Base-by-base conservation (phyloP, 2,113 vertebrate species). In the Spheniscus mendiculus region DNA sequence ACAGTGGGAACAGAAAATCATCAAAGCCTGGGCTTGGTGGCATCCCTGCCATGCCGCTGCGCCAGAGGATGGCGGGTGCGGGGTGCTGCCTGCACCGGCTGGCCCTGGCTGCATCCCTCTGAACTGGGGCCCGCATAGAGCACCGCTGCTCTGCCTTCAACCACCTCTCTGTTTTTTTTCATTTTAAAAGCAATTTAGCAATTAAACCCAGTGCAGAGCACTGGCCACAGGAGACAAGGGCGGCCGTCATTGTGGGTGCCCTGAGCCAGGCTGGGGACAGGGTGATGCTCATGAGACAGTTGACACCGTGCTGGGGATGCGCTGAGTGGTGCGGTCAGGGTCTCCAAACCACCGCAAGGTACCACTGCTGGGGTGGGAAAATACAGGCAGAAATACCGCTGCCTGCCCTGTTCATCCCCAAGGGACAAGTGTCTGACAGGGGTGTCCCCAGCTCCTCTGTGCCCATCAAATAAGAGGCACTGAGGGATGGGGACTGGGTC, bases 21-120 rank as follows among this genome's bases (percentile, higher is more conserved):
- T 98, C 98, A 98, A 98, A 98, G 95, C 79, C 97, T 96, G 91
- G 9, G 66, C 92, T 98, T 92, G 95, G 92, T 19, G 6, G 95
- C 19, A 58, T 29, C 86, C 89, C 67, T 2, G 59, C 81, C 16
- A 69, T 21, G 95, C 52, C 1, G 13, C 92, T 62, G 71, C 8
- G 40, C 83, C 5, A 4, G 93, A 89, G 88, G 94, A 38, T 45
- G 93, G 85, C 44, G 49, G 40, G 45, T 1, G 3, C 4, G 9
- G 81, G 30, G 44, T 25, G 27, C 78, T 69, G 49, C 71, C 55
- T 2, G 25, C 4, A 44, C 70, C 5, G 0, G 89, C 56, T 34
- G 5, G 89, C 69, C 87, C 78, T 1, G 8, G 53, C 93, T 38
- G 32, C 3, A 30, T 96, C 81, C 84, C 93, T 98, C 97, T 98